Evolutionary conservation across 2,113 vertebrate genomes (phyloP).

Genomic region (Clarias gariepinus): DNA sequence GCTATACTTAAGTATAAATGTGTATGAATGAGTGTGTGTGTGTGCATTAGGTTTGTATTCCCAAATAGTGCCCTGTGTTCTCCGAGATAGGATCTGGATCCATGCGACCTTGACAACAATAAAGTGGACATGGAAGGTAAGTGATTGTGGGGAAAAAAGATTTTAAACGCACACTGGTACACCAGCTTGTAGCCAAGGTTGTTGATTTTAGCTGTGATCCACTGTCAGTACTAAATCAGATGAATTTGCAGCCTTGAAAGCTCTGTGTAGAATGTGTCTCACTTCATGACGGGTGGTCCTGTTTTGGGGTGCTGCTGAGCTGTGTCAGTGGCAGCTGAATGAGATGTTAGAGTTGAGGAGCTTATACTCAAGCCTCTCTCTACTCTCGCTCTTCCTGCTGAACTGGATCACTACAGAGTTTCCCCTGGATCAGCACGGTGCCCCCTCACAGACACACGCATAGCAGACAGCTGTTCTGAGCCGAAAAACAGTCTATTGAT

Average conservation of each 20-base stretch:
- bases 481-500: constrained; percentile 49
- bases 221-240: not conserved
- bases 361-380: constrained; percentile 12
- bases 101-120: not conserved
- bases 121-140: not conserved
- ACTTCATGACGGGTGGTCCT: not conserved
- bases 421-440: not conserved
- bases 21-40: not conserved
- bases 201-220: not conserved
- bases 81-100: not conserved
- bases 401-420: constrained; percentile 34
- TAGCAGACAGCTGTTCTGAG: constrained; percentile 15
- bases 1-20: not conserved
- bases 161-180: not conserved
- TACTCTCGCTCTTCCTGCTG: not conserved
- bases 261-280: not conserved
- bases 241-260: not conserved
- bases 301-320: constrained; percentile 7
- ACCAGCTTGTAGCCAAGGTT: not conserved
- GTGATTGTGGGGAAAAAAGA: not conserved
- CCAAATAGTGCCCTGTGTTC: not conserved
- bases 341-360: constrained; percentile 40
- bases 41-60: too few relatives aligned
- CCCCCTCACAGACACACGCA: not conserved
- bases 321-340: constrained; percentile 43